Evolutionary conservation across 2,888 invertebrate genomes (phyloP), one percentile per base, ranked within the genome.

Genomic region (Dendrolimus houi): DNA sequence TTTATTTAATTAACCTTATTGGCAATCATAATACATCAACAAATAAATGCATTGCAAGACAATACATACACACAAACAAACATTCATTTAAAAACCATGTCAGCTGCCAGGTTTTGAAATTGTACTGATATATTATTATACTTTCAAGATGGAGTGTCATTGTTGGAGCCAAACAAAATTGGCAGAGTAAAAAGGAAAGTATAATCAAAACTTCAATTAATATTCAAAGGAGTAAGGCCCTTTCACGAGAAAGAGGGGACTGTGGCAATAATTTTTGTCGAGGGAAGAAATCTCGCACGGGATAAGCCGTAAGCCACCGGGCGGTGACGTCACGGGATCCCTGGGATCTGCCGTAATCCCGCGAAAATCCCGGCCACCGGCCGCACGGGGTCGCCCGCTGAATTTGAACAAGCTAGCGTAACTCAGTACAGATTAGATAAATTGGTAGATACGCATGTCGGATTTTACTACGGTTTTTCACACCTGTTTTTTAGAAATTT

Each of bases 251-350:
- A 55, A 52, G 55, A 53, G 9, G 55, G 53, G 56, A 53, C 17
- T 53, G 55, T 53, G 52, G 59, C 55, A 53, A 74, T 72, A 74
- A 78, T 77, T 76, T 70, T 64, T 69, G 64, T 64, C 47, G 12
- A 47, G 60, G 63, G 60, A 71, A 79, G 80, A 79, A 78, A 77
- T 78, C 29, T 70, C 75, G 69, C 66, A 55, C 65, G 57, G 75
- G 74, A 76, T 82, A 81, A 82, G 74, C 71, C 57, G 55, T 79
- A 77, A 78, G 79, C 79, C 72, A 76, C 70, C 70, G 68, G 62
- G 71, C 75, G 78, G 78, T 80, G 83, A 82, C 83, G 79, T 68
- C 65, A 69, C 69, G 56, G 55, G 53, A 55, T 54, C 58, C 55
- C 55, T 67, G 62, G 70, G 72, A 71, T 75, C 64, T 66, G 59